phyloP scores from a whole-genome alignment of 30 jellyfish, hydroid and myxozoan species.

The Hydractinia symbiolongicarpus region DNA sequence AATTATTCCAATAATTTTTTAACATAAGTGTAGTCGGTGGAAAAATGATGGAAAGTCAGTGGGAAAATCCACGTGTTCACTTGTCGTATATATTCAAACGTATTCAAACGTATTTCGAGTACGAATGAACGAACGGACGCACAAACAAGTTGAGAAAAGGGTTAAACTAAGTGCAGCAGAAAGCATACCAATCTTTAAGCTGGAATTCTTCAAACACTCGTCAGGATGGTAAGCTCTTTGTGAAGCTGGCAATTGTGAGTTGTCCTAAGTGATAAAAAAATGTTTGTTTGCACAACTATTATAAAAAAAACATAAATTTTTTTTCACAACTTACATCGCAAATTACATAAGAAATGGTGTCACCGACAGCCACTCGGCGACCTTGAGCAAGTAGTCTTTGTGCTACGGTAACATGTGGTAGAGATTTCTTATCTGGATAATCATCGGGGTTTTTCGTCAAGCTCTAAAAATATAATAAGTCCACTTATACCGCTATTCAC shows the following conservation, averaged over 20 bases:
- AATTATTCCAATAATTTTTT: too few relatives aligned
- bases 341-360: slow-evolving; percentile 72
- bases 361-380: slow-evolving; percentile 93
- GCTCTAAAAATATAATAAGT: slow-evolving; percentile 31
- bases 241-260: slow-evolving; percentile 67
- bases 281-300: not conserved
- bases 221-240: slow-evolving; percentile 99
- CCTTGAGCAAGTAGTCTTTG: slow-evolving; percentile 86
- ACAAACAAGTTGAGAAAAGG: too few relatives aligned
- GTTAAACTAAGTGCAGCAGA: not conserved
- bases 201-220: slow-evolving; percentile 54
- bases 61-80: too few relatives aligned
- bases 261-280: slow-evolving; percentile 47
- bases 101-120: too few relatives aligned
- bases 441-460: slow-evolving; percentile 88
- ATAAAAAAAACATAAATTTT: not conserved
- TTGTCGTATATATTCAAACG: too few relatives aligned
- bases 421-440: slow-evolving; percentile 82
- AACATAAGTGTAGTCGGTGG: too few relatives aligned
- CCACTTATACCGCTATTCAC: too few relatives aligned
- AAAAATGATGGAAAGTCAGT: too few relatives aligned
- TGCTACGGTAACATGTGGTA: slow-evolving; percentile 98
- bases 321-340: slow-evolving; percentile 61
- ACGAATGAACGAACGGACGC: too few relatives aligned
- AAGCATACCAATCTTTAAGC: slow-evolving; percentile 77